Evolutionary conservation across 2,888 invertebrate genomes (phyloP).

Genomic region (Pterobdella sp.): DNA sequence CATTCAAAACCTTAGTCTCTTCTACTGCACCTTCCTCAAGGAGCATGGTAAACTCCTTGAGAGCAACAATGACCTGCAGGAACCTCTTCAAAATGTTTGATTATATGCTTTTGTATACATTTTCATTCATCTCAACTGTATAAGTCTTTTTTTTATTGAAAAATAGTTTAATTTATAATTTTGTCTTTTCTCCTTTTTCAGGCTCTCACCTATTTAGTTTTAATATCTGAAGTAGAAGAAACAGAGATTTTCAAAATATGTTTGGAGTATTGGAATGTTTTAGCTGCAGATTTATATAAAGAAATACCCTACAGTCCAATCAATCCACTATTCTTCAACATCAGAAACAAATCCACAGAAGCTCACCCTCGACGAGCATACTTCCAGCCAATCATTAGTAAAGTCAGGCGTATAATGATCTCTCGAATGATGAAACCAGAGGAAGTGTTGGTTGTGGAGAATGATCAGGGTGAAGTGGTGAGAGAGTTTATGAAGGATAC

Average conservation of each 20-base stretch:
- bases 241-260: constrained; percentile 99
- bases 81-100: constrained; percentile 62
- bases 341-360: constrained; percentile 40
- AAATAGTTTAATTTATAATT: background rate
- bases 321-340: constrained; percentile 47
- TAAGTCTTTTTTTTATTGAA: background rate
- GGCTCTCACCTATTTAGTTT: constrained; percentile 52
- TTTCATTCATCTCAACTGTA: background rate
- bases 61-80: constrained; percentile 64
- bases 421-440: constrained; percentile 99
- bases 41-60: constrained; percentile 68
- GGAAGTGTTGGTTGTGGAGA: constrained; percentile 97
- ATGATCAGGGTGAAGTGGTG: constrained; percentile 98
- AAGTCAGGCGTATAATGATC: constrained; percentile 90
- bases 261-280: constrained; percentile 92
- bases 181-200: no score
- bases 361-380: constrained; percentile 48
- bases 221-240: constrained; percentile 87
- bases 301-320: constrained; percentile 55
- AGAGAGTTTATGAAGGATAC: constrained; percentile 99
- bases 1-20: constrained; percentile 93
- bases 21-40: constrained; percentile 89
- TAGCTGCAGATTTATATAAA: constrained; percentile 85
- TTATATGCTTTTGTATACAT: background rate
- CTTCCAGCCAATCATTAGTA: constrained; percentile 52